Evolutionary conservation across 2,888 invertebrate genomes (phyloP).

Genomic region (Lasius platythorax): DNA sequence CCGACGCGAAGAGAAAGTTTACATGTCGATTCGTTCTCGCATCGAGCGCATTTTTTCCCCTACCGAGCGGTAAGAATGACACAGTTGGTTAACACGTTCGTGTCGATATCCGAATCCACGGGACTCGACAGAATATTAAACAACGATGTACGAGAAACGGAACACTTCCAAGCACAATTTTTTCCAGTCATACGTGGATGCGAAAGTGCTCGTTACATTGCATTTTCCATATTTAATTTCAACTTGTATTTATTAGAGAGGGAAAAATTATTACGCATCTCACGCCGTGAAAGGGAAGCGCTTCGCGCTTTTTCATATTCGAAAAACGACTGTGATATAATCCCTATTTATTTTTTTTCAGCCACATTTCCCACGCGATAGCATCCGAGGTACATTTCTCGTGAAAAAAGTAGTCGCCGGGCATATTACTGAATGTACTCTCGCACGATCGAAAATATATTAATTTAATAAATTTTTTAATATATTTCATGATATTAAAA

Average conservation of each 20-base stretch:
- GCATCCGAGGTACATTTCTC: slow-evolving; percentile 11
- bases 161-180: not conserved
- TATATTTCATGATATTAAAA: not conserved
- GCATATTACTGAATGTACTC: not conserved
- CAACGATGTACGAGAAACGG: slow-evolving; percentile 3
- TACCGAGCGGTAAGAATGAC: not conserved
- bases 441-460: not conserved
- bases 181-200: not conserved
- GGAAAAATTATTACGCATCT: not conserved
- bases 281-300: not conserved
- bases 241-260: slow-evolving; percentile 26
- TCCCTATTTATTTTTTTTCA: slow-evolving; percentile 8
- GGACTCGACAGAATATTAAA: slow-evolving; percentile 20
- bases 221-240: slow-evolving; percentile 12
- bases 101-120: not conserved
- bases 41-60: not conserved
- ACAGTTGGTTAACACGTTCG: not conserved
- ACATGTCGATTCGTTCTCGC: not conserved
- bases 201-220: not conserved
- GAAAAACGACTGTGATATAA: not conserved
- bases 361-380: not conserved
- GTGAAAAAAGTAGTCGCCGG: not conserved
- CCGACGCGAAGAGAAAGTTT: slow-evolving; percentile 2
- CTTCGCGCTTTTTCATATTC: not conserved
- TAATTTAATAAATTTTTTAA: not conserved